Base-by-base conservation (phyloP, 2,888 invertebrate species). In the Caenorhabditis sulstoni region DNA sequence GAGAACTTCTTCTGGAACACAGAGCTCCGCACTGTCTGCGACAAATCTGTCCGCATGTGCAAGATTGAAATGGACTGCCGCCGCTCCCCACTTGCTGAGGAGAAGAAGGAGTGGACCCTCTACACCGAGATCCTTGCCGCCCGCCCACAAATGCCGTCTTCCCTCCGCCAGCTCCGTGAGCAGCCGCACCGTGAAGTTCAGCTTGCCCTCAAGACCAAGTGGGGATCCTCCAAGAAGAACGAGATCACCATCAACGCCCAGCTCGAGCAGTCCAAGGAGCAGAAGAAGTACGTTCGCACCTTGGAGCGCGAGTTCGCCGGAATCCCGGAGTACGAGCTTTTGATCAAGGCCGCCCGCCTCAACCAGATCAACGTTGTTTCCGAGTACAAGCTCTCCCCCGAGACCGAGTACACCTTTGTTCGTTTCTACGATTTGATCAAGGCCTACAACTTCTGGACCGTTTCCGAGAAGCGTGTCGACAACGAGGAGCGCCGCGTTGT, bases 371-470 rank as follows among this genome's bases (percentile, higher is more conserved):
- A 68, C 64, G 37, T 74, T 45, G 79, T 62, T 52, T 71, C 82
- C 64, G 78, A 86, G 57, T 86, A 84, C 81, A 73, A 79, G 41
- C 64, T 83, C 44, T 62, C 71, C 64, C 55, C 62, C 37, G 50
- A 67, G 29, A 65, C 71, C 61, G 67, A 84, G 52, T 37, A 73
- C 67, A 55, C 53, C 35, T 74, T 86, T 73, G 37, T 61, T 18
- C 78, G 75, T 20, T 35, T 70, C 52, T 77, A 82, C 67, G 81
- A 85, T 44, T 52, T 84, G 23, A 18, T 86, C 77, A 82, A 83
- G 71, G 64, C 78, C 16, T 66, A 77, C 61, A 74, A 82, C 74
- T 86, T 79, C 80, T 87, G 87, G 87, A 71, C 73, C 62, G 52
- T 75, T 45, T 61, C 75, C 20, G 68, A 76, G 53, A 50, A 74